phyloP scores from a whole-genome alignment of 2,113 vertebrate genomes.

The Chaetodon trifascialis region DNA sequence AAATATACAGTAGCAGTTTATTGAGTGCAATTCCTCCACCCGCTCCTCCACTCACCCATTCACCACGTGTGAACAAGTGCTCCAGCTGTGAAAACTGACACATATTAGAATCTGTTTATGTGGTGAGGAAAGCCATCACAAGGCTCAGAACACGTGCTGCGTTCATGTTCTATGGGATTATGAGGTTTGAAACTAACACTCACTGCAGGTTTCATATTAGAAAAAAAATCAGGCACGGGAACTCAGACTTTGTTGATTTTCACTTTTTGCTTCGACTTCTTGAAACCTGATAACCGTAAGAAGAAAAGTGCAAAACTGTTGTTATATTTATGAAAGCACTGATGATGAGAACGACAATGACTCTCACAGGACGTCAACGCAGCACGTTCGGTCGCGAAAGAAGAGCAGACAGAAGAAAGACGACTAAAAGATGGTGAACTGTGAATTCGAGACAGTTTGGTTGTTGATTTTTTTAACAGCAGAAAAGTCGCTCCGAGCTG shows the following conservation, averaged over 20 bases:
- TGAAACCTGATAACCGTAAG: not conserved
- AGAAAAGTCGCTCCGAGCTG: conserved; percentile 42
- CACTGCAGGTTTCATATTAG: not conserved
- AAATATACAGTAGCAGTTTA: not conserved
- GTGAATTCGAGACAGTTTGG: not conserved
- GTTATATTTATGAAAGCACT: not conserved
- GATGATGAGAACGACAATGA: not conserved
- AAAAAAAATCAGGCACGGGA: not conserved
- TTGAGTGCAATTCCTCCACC: not conserved
- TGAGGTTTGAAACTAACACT: not conserved
- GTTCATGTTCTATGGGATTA: not conserved
- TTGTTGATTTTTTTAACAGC: not conserved
- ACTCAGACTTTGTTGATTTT: not conserved
- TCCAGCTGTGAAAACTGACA: not conserved
- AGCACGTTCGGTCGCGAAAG: not conserved
- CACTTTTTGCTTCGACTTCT: not conserved
- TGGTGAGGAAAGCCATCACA: conserved; percentile 22
- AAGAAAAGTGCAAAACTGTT: not conserved
- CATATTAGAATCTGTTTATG: conserved; percentile 56
- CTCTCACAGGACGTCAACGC: conserved; percentile 21
- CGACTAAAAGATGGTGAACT: not conserved
- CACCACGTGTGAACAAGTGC: not conserved
- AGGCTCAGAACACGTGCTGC: conserved; percentile 48
- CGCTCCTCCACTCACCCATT: too few relatives aligned
- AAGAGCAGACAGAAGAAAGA: not conserved